phyloP scores from a whole-genome alignment of 2,797 vertebrate species.

The Nothura maculosa region DNA sequence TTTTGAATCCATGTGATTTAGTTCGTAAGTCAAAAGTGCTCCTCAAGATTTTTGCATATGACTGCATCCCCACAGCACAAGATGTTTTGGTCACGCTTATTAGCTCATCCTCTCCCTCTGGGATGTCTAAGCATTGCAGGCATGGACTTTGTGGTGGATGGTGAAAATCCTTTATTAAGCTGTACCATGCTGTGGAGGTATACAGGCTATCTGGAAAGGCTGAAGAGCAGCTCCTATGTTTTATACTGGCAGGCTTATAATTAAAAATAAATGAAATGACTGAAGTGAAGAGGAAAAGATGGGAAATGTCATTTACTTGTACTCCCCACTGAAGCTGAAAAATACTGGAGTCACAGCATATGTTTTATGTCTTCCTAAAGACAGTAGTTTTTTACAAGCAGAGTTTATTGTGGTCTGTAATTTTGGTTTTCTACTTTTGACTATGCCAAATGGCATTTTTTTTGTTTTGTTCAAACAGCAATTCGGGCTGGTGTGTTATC shows the following conservation, averaged over 20 bases:
- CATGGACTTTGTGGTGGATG: not conserved
- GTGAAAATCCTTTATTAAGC: not conserved
- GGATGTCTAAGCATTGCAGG: not conserved
- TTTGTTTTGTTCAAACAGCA: conserved; percentile 58
- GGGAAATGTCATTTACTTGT: not conserved
- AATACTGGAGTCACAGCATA: conserved; percentile 33
- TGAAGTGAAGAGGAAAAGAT: not conserved
- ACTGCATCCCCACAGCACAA: not conserved
- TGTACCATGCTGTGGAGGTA: not conserved
- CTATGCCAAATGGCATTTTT: conserved; percentile 36
- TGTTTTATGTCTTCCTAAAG: conserved; percentile 51
- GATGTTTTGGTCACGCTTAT: not conserved
- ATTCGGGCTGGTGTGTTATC: conserved; percentile 58
- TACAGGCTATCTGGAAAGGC: not conserved
- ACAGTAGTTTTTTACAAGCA: conserved; percentile 53
- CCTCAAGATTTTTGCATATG: not conserved
- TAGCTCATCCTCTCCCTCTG: not conserved
- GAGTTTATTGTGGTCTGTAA: conserved; percentile 58
- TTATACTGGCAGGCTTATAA: not conserved
- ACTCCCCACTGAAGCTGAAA: not conserved
- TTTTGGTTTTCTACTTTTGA: conserved; percentile 62
- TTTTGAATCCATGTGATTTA: not conserved
- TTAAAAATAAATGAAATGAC: not conserved
- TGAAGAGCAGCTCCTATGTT: not conserved
- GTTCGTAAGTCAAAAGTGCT: not conserved